A percentile compares a stretch with the other conserved stretches of the same genome.
Conservation (phyloP, 2,113 vertebrate genomes). For the Amblyornis subalaris region DNA sequence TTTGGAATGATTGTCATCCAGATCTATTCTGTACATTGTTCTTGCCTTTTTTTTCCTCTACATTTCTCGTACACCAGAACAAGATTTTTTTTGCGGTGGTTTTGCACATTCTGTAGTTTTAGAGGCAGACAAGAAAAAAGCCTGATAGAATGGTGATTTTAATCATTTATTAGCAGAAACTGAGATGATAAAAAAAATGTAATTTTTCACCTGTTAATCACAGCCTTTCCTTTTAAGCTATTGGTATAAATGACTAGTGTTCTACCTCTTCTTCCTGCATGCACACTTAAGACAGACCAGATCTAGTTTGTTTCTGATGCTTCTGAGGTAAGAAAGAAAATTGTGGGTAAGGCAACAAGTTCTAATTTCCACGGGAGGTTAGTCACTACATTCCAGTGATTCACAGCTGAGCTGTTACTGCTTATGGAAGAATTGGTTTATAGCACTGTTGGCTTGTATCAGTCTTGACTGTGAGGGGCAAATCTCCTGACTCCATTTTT, state of each 20-base stretch:
- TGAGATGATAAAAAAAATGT: neutral
- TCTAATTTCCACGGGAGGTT: slow-evolving; percentile 28
- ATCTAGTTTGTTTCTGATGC: neutral
- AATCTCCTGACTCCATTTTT: neutral
- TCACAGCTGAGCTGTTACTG: slow-evolving; percentile 12
- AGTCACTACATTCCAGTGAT: slow-evolving; percentile 35
- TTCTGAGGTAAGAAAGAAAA: slow-evolving; percentile 31
- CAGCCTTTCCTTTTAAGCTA: neutral
- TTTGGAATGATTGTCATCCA: slow-evolving; percentile 48
- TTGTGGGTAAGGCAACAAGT: neutral
- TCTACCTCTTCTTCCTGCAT: neutral
- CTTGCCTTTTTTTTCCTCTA: neutral
- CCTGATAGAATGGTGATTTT: neutral
- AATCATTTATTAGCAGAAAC: neutral
- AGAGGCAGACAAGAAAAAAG: neutral
- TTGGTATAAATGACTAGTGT: neutral
- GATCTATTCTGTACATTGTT: slow-evolving; percentile 10
- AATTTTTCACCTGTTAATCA: neutral
- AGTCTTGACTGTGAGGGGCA: neutral
- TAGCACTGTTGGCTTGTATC: neutral
- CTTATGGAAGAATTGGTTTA: slow-evolving; percentile 7
- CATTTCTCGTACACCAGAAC: neutral
- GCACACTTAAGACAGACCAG: neutral
- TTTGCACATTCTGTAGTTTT: neutral
- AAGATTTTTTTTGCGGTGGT: neutral